Evolutionary conservation across 1,140 invertebrate species (phyloP).

Genomic region (Pollicipes pollicipes): DNA sequence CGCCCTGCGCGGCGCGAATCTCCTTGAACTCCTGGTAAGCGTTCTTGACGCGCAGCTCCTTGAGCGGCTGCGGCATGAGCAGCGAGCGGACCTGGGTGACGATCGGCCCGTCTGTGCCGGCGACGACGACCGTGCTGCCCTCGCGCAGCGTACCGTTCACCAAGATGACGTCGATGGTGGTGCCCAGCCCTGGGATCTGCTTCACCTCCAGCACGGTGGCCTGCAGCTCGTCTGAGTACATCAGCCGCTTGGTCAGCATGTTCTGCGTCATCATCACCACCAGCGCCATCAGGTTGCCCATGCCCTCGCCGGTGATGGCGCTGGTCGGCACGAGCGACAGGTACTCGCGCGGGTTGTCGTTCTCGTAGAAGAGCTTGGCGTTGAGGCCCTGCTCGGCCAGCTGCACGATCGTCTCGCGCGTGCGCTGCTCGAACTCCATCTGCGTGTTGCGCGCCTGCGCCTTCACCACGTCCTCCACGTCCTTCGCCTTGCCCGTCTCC

Average conservation of each 20-base stretch:
- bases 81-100: slow-evolving; percentile 87
- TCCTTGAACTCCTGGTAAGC: slow-evolving; percentile 91
- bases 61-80: slow-evolving; percentile 92
- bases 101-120: slow-evolving; percentile 94
- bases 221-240: slow-evolving; percentile 84
- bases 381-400: slow-evolving; percentile 54
- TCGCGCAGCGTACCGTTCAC: slow-evolving; percentile 85
- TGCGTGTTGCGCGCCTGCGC: slow-evolving; percentile 46
- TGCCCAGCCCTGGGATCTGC: slow-evolving; percentile 89
- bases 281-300: slow-evolving; percentile 89
- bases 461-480: slow-evolving; percentile 76
- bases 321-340: slow-evolving; percentile 94
- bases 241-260: slow-evolving; percentile 69
- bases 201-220: slow-evolving; percentile 97
- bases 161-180: slow-evolving; percentile 96
- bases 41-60: slow-evolving; percentile 94
- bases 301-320: slow-evolving; percentile 89
- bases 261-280: slow-evolving; percentile 85
- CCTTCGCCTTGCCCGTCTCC: slow-evolving; percentile 74
- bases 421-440: slow-evolving; percentile 80
- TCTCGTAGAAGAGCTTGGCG: slow-evolving; percentile 80
- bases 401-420: slow-evolving; percentile 47
- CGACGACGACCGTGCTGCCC: slow-evolving; percentile 84
- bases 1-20: slow-evolving; percentile 87
- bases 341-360: slow-evolving; percentile 79